Percentiles rank a stretch among this genome's conserved stretches.
phyloP scores from a whole-genome alignment of 2,113 vertebrate species.

The Zosterops pallidus region DNA sequence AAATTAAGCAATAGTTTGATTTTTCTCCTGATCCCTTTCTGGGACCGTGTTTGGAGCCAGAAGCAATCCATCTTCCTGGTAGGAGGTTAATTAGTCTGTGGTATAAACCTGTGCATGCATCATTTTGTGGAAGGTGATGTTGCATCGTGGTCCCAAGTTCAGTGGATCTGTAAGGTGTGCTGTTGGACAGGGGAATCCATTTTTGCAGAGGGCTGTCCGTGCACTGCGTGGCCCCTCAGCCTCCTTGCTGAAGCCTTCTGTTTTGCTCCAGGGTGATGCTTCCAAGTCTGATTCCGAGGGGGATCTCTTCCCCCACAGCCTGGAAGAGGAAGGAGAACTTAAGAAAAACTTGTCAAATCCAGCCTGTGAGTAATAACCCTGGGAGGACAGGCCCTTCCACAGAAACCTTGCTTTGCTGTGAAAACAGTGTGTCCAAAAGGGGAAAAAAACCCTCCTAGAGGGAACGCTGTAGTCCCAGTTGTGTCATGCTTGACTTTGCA shows the following conservation, averaged over 20 bases:
- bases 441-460: not conserved
- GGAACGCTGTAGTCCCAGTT: not conserved
- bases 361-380: slow-evolving; percentile 79
- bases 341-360: slow-evolving; percentile 85
- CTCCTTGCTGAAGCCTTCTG: slow-evolving; percentile 32
- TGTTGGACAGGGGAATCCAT: slow-evolving; percentile 1
- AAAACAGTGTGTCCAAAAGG: not conserved
- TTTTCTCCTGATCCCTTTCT: slow-evolving; percentile 5
- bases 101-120: slow-evolving; percentile 70
- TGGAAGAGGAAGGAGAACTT: slow-evolving; percentile 86
- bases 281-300: slow-evolving; percentile 90
- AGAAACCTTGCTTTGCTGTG: not conserved
- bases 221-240: not conserved
- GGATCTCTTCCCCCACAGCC: slow-evolving; percentile 82
- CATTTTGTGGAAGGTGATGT: slow-evolving; percentile 72
- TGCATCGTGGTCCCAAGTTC: slow-evolving; percentile 43
- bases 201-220: slow-evolving; percentile 3
- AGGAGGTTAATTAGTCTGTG: slow-evolving; percentile 68
- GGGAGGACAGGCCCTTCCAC: not conserved
- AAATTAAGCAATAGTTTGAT: not conserved
- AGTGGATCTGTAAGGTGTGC: slow-evolving; percentile 48
- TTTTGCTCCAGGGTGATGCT: slow-evolving; percentile 85
- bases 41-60: not conserved
- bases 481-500: not conserved
- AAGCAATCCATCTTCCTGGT: slow-evolving; percentile 25